Evolutionary conservation across 2,113 vertebrate species (phyloP).

Genomic region (Notothenia coriiceps): DNA sequence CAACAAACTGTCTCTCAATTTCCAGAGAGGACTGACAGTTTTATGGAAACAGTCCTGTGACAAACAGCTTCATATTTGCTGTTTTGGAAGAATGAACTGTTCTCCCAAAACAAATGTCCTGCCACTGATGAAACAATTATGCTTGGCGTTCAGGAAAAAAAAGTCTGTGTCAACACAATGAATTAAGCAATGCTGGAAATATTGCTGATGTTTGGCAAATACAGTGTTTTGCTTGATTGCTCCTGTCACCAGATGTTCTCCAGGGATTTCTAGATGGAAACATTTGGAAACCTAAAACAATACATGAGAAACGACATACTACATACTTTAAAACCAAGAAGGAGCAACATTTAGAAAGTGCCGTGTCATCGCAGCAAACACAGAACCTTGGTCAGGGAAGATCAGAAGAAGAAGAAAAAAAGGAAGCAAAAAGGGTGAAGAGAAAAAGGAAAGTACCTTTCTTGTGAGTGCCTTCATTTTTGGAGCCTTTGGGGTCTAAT

Average conservation of each 20-base stretch:
- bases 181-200: constrained; percentile 16
- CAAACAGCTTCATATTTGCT: background rate
- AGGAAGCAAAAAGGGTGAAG: constrained; percentile 10
- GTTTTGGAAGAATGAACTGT: constrained; percentile 1
- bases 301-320: constrained; percentile 17
- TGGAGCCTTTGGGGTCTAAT: constrained; percentile 89
- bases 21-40: background rate
- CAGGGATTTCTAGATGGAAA: constrained; percentile 12
- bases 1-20: background rate
- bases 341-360: constrained; percentile 43
- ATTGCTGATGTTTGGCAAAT: constrained; percentile 14
- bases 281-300: constrained; percentile 32
- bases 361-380: constrained; percentile 47
- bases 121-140: constrained; percentile 18
- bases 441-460: constrained; percentile 86
- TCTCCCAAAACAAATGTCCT: background rate
- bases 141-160: constrained; percentile 5
- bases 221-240: constrained; percentile 6
- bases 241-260: constrained; percentile 26
- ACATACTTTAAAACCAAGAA: constrained; percentile 6
- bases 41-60: background rate
- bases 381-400: constrained; percentile 50
- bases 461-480: constrained; percentile 89
- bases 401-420: constrained; percentile 32
- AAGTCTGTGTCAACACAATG: constrained; percentile 43